A percentile compares a stretch with the other conserved stretches of the same genome.
phyloP scores from a whole-genome alignment of 2,888 invertebrate genomes.

The Heliconius charithonia region DNA sequence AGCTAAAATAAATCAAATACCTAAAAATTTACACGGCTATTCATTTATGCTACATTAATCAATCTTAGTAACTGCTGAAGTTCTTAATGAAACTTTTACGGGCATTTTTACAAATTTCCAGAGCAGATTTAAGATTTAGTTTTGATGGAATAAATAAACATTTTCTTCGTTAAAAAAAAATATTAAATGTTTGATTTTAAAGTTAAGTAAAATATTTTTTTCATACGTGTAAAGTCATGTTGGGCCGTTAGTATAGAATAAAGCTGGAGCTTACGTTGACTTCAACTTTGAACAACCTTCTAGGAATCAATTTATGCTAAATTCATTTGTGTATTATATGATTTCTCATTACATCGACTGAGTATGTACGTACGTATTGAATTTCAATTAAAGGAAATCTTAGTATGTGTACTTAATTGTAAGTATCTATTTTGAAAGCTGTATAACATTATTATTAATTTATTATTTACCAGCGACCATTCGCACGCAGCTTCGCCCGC shows the following conservation, averaged over 20 bases:
- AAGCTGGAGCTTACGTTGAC: not conserved
- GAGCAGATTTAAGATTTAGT: no score
- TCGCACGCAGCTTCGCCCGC: no score
- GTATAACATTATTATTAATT: not conserved
- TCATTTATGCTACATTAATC: no score
- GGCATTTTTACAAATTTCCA: no score
- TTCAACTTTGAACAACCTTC: not conserved
- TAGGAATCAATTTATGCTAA: slow-evolving; percentile 11
- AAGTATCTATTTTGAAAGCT: not conserved
- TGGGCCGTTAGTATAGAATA: not conserved
- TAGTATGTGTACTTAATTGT: not conserved
- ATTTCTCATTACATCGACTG: slow-evolving; percentile 10
- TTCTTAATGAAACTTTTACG: no score
- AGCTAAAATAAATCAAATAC: no score
- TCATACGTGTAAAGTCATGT: not conserved
- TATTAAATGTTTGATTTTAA: no score
- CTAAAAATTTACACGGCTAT: no score
- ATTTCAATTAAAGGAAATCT: slow-evolving; percentile 18
- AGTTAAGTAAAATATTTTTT: not conserved
- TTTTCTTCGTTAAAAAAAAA: no score
- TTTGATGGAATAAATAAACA: no score
- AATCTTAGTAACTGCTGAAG: no score
- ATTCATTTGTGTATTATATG: not conserved
- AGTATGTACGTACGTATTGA: not conserved
- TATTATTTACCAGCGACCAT: no score